A percentile compares a stretch with the other conserved stretches of the same genome.
Conservation (phyloP, 2,888 invertebrate genomes). For the Eilema depressum region DNA sequence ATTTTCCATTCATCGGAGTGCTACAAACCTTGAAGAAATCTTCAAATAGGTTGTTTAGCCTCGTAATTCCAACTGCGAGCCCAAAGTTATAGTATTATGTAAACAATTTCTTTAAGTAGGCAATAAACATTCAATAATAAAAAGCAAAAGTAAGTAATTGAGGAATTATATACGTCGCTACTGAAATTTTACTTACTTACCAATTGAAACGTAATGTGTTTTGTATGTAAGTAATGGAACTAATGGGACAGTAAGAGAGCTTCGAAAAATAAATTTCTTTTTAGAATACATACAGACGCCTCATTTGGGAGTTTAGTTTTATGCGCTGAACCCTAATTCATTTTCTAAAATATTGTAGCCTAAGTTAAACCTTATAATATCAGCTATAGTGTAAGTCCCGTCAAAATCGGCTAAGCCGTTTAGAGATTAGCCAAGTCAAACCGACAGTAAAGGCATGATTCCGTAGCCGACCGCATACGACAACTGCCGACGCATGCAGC, state of each 20-base stretch:
- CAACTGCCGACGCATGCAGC: too few relatives aligned
- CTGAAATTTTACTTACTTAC: not conserved
- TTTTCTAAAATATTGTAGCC: too few relatives aligned
- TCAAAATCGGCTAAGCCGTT: too few relatives aligned
- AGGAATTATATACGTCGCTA: not conserved
- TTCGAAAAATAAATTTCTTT: not conserved
- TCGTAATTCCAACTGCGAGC: not conserved
- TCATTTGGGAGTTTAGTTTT: too few relatives aligned
- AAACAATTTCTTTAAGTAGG: conserved; percentile 4
- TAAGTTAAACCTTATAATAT: too few relatives aligned
- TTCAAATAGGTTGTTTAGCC: not conserved
- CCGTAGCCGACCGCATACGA: too few relatives aligned
- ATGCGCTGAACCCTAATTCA: too few relatives aligned
- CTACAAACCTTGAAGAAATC: not conserved
- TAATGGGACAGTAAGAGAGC: not conserved
- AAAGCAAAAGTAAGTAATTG: not conserved
- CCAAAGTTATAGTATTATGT: not conserved
- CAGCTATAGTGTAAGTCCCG: too few relatives aligned
- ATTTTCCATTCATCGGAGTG: not conserved
- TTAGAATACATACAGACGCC: too few relatives aligned
- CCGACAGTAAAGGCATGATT: too few relatives aligned
- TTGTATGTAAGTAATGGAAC: not conserved
- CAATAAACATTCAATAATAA: not conserved
- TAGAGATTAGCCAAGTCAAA: too few relatives aligned
- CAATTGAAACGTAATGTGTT: not conserved